phyloP scores from a whole-genome alignment of 2,888 invertebrate species.

The Chirona hameri region DNA sequence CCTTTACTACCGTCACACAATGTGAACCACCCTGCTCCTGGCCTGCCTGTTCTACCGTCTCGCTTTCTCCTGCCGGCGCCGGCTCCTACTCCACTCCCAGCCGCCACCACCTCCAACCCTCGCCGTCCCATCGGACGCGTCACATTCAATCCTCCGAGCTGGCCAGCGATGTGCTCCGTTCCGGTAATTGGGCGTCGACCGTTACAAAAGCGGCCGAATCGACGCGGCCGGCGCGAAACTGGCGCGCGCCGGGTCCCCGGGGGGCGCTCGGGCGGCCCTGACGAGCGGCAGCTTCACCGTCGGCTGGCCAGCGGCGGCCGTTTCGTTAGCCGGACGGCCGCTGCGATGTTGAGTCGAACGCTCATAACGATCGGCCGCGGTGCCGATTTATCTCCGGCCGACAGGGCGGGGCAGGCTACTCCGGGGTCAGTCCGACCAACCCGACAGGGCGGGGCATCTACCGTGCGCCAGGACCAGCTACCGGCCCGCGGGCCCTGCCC shows the following conservation, averaged over 20 bases:
- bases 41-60: too few species aligned
- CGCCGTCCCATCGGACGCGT: neutral
- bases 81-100: too few species aligned
- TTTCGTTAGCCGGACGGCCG: neutral
- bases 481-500: too few species aligned
- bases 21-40: too few species aligned
- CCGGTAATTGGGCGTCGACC: constrained; percentile 12
- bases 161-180: constrained; percentile 5
- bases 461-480: too few species aligned
- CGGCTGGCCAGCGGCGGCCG: neutral
- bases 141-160: neutral
- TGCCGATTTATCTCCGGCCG: neutral
- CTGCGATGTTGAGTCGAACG: neutral
- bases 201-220: neutral
- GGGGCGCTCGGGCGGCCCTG: neutral
- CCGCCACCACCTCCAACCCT: too few species aligned
- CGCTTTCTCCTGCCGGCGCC: too few species aligned
- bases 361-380: constrained; percentile 9
- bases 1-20: too few species aligned
- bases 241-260: neutral
- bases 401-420: too few species aligned
- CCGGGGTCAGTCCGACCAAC: too few species aligned
- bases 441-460: too few species aligned
- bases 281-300: neutral
- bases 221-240: neutral